phyloP scores from a whole-genome alignment of 2,797 vertebrate genomes.

The Threskiornis aethiopicus region DNA sequence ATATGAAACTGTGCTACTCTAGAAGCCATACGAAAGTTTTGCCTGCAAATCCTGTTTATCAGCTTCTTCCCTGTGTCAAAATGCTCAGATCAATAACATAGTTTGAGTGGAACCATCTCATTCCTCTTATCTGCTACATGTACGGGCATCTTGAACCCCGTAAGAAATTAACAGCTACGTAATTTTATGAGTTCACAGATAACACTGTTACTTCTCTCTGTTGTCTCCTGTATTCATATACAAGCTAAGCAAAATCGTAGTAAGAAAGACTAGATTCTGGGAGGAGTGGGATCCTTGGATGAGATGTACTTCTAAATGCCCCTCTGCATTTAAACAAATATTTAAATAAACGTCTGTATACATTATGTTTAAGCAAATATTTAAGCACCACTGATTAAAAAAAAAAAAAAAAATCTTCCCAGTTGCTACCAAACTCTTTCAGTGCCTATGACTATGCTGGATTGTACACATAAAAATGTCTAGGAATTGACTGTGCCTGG shows the following conservation, averaged over 20 bases:
- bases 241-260: background rate
- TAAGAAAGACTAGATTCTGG: background rate
- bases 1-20: background rate
- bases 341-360: background rate
- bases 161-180: background rate
- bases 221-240: background rate
- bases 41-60: background rate
- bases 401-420: background rate
- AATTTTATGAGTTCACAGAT: background rate
- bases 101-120: background rate
- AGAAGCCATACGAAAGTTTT: background rate
- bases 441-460: background rate
- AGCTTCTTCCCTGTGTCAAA: background rate
- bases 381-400: background rate
- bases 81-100: background rate
- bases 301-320: background rate
- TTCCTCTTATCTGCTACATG: background rate
- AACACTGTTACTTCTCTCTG: background rate
- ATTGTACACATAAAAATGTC: background rate
- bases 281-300: background rate
- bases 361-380: background rate
- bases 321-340: background rate
- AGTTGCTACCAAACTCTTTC: background rate
- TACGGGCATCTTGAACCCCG: background rate
- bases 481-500: background rate